phyloP scores from a whole-genome alignment of 2,888 invertebrate genomes.

The Argyresthia albistria region DNA sequence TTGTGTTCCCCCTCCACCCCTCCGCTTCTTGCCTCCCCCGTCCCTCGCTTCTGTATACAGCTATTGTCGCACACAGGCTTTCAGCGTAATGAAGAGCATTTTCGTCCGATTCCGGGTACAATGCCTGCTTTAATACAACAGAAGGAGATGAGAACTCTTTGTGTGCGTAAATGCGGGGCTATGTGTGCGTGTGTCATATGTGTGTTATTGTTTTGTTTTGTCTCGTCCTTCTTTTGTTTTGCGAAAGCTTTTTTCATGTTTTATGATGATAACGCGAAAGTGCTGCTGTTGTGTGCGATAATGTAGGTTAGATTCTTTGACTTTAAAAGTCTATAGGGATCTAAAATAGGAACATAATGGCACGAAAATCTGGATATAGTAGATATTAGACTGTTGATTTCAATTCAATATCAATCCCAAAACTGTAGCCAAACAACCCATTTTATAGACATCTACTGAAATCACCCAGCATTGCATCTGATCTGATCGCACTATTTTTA shows the following conservation, averaged over 20 bases:
- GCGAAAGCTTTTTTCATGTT: constrained; percentile 29
- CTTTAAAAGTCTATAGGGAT: background rate
- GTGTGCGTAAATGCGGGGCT: constrained; percentile 51
- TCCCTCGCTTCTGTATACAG: constrained; percentile 28
- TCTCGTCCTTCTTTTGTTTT: background rate
- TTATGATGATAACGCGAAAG: constrained; percentile 18
- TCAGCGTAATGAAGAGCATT: constrained; percentile 74
- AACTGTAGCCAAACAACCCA: background rate
- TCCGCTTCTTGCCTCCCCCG: constrained; percentile 10
- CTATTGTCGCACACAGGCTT: constrained; percentile 71
- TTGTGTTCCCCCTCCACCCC: constrained; percentile 36
- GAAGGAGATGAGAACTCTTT: constrained; percentile 62
- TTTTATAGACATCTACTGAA: background rate
- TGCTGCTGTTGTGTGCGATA: background rate
- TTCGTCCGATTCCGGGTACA: constrained; percentile 70
- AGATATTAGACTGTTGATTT: too few relatives aligned
- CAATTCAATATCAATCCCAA: too few relatives aligned
- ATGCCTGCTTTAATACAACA: constrained; percentile 66
- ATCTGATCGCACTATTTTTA: background rate
- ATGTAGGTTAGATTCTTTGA: background rate
- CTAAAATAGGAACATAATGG: too few relatives aligned
- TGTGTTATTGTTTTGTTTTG: constrained; percentile 10
- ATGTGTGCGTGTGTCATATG: constrained; percentile 56
- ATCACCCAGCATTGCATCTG: background rate
- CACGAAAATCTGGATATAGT: too few relatives aligned